Evolutionary conservation across 2,113 vertebrate species (phyloP), one percentile per base, ranked within the genome.

Genomic region (Macrotus californicus): DNA sequence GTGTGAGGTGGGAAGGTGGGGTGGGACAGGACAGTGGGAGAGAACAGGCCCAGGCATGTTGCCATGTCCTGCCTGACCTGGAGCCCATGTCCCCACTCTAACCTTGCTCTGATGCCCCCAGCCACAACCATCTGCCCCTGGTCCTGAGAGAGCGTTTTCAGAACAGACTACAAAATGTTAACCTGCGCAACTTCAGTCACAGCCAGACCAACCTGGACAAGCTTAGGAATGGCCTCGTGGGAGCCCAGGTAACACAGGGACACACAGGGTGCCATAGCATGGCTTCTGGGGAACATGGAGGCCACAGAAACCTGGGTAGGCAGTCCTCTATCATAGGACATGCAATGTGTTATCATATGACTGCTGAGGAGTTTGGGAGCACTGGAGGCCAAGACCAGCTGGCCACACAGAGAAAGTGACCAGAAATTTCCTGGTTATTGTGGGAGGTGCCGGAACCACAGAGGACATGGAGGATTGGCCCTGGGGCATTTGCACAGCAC

Each of bases 81-180:
- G 18, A 89, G 59, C 19, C 59, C 48, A 1, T 52, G 39, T 86
- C 87, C 64, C 34, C 86, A 81, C 70, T 29, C 59, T 50, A n/a
- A 87, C 82, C 52, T 92, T 46, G 11, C 59, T 82, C 75, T 87
- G 6, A 39, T 85, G 54, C 84, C 26, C 93, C 7, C 80, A 99
- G 99, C 77, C 99, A 99, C 96, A 99, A 99, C 73, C 99, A 99
- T 96, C 97, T 99, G 2, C 98, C 98, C 9, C 92, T 98, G 79
- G 92, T 97, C 88, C 97, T 99, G 96, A 99, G 99, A 96, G 98
- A 98, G 70, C 81, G 88, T 41, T 96, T 99, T 94, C 96, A 98
- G 95, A 99, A 99, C 79, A 98, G 22, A 39, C 96, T 99, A 70
- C 98, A 98, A 59, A 73, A 66, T 93, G 67, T 99, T 90, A 97